These are phyloP conservation scores for Tethea ocularis DNA, from an alignment of 2,888 invertebrate genomes.

Conservation along the genomic window DNA sequence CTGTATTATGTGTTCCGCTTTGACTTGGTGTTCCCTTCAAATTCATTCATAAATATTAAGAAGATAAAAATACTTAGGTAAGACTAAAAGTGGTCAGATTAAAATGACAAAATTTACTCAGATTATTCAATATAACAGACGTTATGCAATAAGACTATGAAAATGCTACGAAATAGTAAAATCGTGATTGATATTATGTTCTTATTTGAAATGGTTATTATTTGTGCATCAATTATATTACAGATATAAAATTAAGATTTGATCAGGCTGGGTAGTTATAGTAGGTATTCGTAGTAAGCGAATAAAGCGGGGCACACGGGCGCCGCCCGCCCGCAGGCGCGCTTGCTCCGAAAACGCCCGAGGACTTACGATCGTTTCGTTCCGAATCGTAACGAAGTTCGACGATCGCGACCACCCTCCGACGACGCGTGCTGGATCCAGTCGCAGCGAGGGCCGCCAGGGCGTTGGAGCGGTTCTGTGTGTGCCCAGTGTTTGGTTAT, in stretches of 20 bases:
- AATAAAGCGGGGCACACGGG: slow-evolving; percentile 65
- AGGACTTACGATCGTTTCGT: slow-evolving; percentile 77
- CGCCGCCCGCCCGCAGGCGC: slow-evolving; percentile 79
- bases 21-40: too few relatives aligned
- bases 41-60: too few relatives aligned
- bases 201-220: slow-evolving; percentile 14
- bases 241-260: slow-evolving; percentile 40
- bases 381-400: slow-evolving; percentile 80
- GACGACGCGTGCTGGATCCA: slow-evolving; percentile 78
- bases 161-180: neutral
- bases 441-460: slow-evolving; percentile 79
- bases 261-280: slow-evolving; percentile 59
- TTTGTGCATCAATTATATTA: slow-evolving; percentile 10
- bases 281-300: slow-evolving; percentile 59
- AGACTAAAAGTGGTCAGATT: too few relatives aligned
- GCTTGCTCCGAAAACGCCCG: slow-evolving; percentile 78
- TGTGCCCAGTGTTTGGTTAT: slow-evolving; percentile 74
- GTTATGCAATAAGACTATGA: too few relatives aligned
- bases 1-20: too few relatives aligned
- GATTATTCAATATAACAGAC: too few relatives aligned
- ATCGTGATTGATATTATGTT: neutral
- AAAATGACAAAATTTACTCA: too few relatives aligned
- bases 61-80: too few relatives aligned
- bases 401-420: slow-evolving; percentile 78
- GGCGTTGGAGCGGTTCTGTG: slow-evolving; percentile 76